Evolutionary conservation across 2,797 vertebrate genomes (phyloP), one percentile per base, ranked within the genome.

Genomic region (Glyptemys insculpta): DNA sequence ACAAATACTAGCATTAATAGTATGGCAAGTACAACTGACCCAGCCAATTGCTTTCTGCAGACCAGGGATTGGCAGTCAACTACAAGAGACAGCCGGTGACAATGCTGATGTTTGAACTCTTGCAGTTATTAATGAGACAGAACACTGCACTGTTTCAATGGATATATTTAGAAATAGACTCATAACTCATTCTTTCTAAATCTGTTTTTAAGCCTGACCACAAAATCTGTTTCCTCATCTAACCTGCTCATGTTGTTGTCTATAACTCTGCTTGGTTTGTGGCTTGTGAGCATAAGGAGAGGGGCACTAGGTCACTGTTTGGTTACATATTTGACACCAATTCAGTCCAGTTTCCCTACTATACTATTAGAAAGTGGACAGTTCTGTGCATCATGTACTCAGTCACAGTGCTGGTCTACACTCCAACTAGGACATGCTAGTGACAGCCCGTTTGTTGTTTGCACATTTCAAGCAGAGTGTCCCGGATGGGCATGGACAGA

Each of bases 231-330:
- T 57, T 59, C 29, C 59, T 14, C 59, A 34, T 62, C 29, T 31
- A 62, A 62, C 29, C 31, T 34, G 59, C 59, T 62, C 59, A 15
- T 62, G 59, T 34, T 59, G 27, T 31, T 59, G 16, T 18, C 8
- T 65, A 62, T 4, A 62, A 18, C 18, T 68, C 62, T 19, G 34
- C 18, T 68, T 68, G 34, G 8, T 68, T 11, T 37, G 34, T 68
- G 65, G n/a, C 65, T 68, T 68, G 65, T 37, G 65, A 68, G 19
- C 37, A 21, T 0, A 0, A 44, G 0, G 2, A 8, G 27, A 50
- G 59, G n/a, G 76, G 85, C 27, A 29, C 27, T 44, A 29, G 9
- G 37, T 44, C 41, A 21, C 81, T 21, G 27, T 12, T 57, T 31
- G 37, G 11, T 47, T 41, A 44, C 41, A 44, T 54, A 47, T 25